Conservation (phyloP, 2,113 vertebrate genomes). For the Diadophis punctatus region DNA sequence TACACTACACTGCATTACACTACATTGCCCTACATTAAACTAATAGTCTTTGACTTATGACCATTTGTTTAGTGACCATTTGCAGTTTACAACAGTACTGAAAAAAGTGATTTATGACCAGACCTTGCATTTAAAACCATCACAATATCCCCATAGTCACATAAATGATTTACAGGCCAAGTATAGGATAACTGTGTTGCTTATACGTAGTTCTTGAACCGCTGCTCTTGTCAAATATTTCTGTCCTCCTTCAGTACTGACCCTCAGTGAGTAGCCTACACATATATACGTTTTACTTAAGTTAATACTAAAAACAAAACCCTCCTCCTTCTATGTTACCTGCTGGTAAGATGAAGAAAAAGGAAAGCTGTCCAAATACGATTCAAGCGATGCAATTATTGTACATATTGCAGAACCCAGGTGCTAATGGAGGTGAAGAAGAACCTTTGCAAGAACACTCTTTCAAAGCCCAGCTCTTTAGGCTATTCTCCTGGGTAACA, state of each 20-base stretch:
- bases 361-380: slow-evolving; percentile 2
- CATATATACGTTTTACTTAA: background rate
- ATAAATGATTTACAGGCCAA: background rate
- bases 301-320: background rate
- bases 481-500: slow-evolving; percentile 76
- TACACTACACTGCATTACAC: too few relatives aligned
- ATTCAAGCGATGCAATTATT: slow-evolving; percentile 39
- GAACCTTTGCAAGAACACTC: slow-evolving; percentile 65
- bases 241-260: background rate
- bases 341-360: background rate
- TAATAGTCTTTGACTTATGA: too few relatives aligned
- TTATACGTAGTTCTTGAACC: slow-evolving; percentile 2
- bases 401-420: slow-evolving; percentile 68
- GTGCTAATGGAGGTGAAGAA: slow-evolving; percentile 56
- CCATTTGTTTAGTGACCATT: too few relatives aligned
- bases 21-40: too few relatives aligned
- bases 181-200: background rate
- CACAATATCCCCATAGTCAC: too few relatives aligned
- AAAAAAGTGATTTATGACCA: too few relatives aligned
- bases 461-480: slow-evolving; percentile 70
- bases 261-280: background rate
- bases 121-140: too few relatives aligned
- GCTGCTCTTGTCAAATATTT: background rate
- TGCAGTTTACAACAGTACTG: too few relatives aligned
- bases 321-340: background rate